These are phyloP conservation scores for Seira musarum DNA, from an alignment of 2,888 invertebrate species.

Conservation along the genomic window DNA sequence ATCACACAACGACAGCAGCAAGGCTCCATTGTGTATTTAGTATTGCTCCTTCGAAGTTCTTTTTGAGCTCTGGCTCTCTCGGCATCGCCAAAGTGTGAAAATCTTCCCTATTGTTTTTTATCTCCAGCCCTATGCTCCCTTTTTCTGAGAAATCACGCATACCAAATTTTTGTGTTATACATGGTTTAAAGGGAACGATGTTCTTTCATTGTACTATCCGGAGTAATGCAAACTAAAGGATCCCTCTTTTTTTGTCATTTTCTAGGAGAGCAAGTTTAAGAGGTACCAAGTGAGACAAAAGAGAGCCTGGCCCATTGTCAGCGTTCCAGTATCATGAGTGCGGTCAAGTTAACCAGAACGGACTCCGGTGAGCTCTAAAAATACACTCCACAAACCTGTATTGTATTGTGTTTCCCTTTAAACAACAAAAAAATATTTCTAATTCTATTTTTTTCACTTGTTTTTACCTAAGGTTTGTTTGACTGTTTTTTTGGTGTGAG, in stretches of 20 bases:
- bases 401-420: not conserved
- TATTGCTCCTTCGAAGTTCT: too few relatives aligned
- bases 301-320: conserved; percentile 35
- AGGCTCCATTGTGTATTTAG: too few relatives aligned
- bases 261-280: conserved; percentile 11
- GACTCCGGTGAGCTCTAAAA: conserved; percentile 47
- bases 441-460: too few relatives aligned
- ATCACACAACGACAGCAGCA: too few relatives aligned
- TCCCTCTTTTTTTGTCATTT: conserved; percentile 34
- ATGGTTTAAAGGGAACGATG: too few relatives aligned
- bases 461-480: too few relatives aligned
- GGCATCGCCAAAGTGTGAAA: not conserved
- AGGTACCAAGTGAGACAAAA: conserved; percentile 27
- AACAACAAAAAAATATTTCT: too few relatives aligned
- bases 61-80: too few relatives aligned
- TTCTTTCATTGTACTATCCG: too few relatives aligned
- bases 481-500: too few relatives aligned
- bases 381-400: not conserved
- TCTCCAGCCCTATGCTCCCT: not conserved
- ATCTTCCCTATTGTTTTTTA: not conserved
- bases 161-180: conserved; percentile 23
- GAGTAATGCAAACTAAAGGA: conserved; percentile 18
- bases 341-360: conserved; percentile 54
- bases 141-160: conserved; percentile 32
- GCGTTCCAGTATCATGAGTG: conserved; percentile 55